These are phyloP conservation scores for Myoxocephalus aenaeus DNA, from an alignment of 2,797 vertebrate species.

Conservation along the genomic window DNA sequence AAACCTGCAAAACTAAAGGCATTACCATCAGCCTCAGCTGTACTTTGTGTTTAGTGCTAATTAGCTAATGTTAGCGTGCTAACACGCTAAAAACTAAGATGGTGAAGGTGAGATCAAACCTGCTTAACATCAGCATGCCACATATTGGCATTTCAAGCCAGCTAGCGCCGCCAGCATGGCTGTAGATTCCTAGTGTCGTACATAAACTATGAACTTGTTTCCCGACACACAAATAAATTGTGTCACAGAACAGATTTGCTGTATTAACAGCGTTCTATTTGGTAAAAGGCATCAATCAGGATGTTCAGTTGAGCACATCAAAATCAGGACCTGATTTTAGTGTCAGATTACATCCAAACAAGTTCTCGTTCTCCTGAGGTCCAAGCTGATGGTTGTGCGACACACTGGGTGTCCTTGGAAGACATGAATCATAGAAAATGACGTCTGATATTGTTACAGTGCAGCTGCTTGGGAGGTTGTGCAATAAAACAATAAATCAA, in stretches of 20 bases:
- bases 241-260: not conserved
- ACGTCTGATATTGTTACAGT: conserved; percentile 66
- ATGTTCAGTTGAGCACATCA: conserved; percentile 15
- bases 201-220: not conserved
- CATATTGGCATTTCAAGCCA: not conserved
- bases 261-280: not conserved
- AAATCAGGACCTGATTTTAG: conserved; percentile 50
- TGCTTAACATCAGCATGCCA: not conserved
- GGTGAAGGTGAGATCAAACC: not conserved
- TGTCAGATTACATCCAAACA: conserved; percentile 49
- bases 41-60: not conserved
- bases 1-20: not conserved
- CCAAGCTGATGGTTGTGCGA: conserved; percentile 32
- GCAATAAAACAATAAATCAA: conserved; percentile 57
- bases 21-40: not conserved
- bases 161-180: not conserved
- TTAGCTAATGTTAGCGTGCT: not conserved
- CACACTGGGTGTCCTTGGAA: conserved; percentile 67
- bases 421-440: conserved; percentile 65
- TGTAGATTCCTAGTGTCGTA: not conserved
- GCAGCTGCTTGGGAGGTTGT: conserved; percentile 49
- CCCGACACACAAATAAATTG: not conserved
- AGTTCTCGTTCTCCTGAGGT: conserved; percentile 57
- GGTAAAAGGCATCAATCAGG: not conserved
- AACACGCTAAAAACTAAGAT: not conserved